Base-by-base conservation (phyloP, 2,888 invertebrate species). In the Temnothorax rugatulus region DNA sequence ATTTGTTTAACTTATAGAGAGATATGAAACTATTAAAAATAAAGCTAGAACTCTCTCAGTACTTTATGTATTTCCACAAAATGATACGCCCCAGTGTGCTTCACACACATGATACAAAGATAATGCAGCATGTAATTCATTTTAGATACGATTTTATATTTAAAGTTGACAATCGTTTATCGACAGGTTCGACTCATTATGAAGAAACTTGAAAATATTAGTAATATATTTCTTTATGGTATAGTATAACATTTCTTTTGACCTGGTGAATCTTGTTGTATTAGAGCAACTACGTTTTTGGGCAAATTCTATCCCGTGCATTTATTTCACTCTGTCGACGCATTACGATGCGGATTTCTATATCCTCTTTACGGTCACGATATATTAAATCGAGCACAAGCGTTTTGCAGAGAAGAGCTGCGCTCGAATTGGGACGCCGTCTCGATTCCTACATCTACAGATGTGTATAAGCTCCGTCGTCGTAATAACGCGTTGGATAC, bases 321-420 rank as follows among this genome's bases (percentile, higher is more conserved):
- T 73, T 79, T 29, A 81, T 81, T 81, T 73, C 25, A 18, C 9
- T 47, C 47, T 47, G 47, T 50, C 34, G 47, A 61, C 50, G 63
- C 63, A 59, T 25, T 59, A 41, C 25, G 38, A n/a, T 47, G 52
- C 61, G 34, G 34, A 64, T 52, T 59, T 77, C 73, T 61, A 47
- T 71, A 71, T 8, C n/a, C 47, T 59, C 59, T 83, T 59, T 75
- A 83, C 71, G 57, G 18, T 69, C 82, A 54, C 29, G 61, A 76
- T 64, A 83, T 84, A 83, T 84, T 83, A 83, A 84, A 84, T 76
- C 61, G 76, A 71, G 71, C 41, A 66, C 38, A 57, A 74, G 68
- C 84, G 41, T 69, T 69, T 83, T 47, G 47, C 4, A 21, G 41
- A 54, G 11, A 29, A 66, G 52, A 57, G 25, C 38, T 38, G 57